phyloP scores from a whole-genome alignment of 2,113 vertebrate species.

The Grantiella picta region DNA sequence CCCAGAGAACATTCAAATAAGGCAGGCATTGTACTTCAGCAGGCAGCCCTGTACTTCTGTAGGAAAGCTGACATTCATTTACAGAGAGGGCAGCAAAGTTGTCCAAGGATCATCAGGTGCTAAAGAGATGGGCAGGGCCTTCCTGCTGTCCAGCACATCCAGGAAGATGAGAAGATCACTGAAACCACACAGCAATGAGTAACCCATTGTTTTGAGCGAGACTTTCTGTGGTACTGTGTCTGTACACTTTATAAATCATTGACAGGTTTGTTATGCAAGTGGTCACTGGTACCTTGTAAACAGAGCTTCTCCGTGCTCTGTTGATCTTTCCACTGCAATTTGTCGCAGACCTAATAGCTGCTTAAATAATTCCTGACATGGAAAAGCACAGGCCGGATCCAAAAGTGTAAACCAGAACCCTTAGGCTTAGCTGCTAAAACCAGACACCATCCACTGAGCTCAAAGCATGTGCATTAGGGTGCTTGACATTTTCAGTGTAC shows the following conservation, averaged over 20 bases:
- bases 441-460: not conserved
- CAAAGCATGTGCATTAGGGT: not conserved
- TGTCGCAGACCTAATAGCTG: conserved; percentile 33
- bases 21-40: not conserved
- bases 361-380: conserved; percentile 29
- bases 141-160: not conserved
- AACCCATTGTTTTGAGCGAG: conserved; percentile 60
- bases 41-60: not conserved
- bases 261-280: conserved; percentile 67
- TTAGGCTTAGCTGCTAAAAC: not conserved
- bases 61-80: conserved; percentile 17
- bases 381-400: not conserved
- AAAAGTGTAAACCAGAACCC: not conserved
- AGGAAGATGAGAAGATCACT: conserved; percentile 5
- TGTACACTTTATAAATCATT: conserved; percentile 71
- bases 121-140: not conserved
- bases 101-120: not conserved
- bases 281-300: conserved; percentile 56
- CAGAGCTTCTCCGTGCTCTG: conserved; percentile 57
- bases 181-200: conserved; percentile 66
- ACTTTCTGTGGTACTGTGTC: conserved; percentile 14
- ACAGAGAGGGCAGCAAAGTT: not conserved
- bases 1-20: conserved; percentile 3
- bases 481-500: not conserved
- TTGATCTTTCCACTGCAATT: conserved; percentile 63